Evolutionary conservation across 2,113 vertebrate genomes (phyloP).

Genomic region (Orycteropus afer): DNA sequence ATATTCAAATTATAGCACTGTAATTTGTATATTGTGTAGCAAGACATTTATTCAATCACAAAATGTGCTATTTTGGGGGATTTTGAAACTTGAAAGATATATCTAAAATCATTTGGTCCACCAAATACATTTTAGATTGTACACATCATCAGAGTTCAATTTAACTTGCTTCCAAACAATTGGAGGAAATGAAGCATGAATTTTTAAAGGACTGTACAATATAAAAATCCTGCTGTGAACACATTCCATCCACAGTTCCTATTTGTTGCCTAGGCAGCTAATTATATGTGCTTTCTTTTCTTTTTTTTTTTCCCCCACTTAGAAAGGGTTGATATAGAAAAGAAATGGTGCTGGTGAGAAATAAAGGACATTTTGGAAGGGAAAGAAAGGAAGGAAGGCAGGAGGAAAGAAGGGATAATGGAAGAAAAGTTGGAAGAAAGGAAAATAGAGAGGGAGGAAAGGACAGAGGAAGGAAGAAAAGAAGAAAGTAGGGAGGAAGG

Average conservation of each 20-base stretch:
- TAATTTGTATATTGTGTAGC: not conserved
- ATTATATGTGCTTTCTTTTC: not conserved
- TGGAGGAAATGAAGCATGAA: not conserved
- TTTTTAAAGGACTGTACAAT: not conserved
- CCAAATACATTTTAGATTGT: not conserved
- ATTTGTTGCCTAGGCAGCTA: not conserved
- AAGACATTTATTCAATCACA: not conserved
- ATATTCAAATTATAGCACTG: not conserved
- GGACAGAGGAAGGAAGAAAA: not conserved
- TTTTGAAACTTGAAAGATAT: not conserved
- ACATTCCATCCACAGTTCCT: not conserved
- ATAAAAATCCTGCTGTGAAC: not conserved
- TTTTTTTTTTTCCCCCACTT: not conserved
- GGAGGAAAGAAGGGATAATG: not conserved
- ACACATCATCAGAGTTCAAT: not conserved
- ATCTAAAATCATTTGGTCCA: not conserved
- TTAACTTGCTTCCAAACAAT: not conserved
- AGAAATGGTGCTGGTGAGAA: not conserved
- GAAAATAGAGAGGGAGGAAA: not conserved
- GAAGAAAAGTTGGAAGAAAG: too few relatives aligned
- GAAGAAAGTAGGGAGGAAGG: not conserved
- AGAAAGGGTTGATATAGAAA: not conserved
- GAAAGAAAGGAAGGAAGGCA: not conserved
- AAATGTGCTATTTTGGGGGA: not conserved
- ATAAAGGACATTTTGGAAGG: not conserved